These are phyloP conservation scores for Chloebia gouldiae DNA, from an alignment of 2,113 vertebrate species.

Conservation along the genomic window DNA sequence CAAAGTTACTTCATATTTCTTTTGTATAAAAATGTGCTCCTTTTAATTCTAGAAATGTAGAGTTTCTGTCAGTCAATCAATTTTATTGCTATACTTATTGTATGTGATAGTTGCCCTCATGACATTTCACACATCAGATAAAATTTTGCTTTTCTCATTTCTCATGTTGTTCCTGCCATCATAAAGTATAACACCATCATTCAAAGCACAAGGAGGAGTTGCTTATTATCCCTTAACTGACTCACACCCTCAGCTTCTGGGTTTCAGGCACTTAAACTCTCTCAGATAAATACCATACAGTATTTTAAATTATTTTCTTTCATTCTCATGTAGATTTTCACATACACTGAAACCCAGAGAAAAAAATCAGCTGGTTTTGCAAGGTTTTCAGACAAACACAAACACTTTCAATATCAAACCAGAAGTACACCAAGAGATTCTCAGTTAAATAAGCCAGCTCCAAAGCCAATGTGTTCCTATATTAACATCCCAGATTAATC, in stretches of 20 bases:
- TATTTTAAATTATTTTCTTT: not conserved
- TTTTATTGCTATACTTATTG: not conserved
- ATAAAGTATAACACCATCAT: not conserved
- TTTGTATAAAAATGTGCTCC: not conserved
- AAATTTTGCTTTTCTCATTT: conserved; percentile 26
- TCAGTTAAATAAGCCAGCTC: not conserved
- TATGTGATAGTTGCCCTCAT: not conserved
- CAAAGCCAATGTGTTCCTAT: not conserved
- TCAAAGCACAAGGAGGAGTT: not conserved
- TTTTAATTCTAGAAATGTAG: not conserved
- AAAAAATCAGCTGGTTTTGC: not conserved
- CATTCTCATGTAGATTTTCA: not conserved
- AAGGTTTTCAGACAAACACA: not conserved
- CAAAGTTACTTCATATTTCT: not conserved
- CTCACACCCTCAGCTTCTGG: not conserved
- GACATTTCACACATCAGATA: not conserved
- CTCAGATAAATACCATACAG: not conserved
- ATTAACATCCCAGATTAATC: not conserved
- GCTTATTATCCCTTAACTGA: not conserved
- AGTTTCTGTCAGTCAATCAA: not conserved
- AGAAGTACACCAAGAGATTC: not conserved
- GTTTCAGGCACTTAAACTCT: not conserved
- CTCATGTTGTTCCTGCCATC: not conserved
- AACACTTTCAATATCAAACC: not conserved
- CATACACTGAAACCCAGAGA: not conserved